Conservation (phyloP, 2,797 vertebrate species). For the Parambassis ranga region DNA sequence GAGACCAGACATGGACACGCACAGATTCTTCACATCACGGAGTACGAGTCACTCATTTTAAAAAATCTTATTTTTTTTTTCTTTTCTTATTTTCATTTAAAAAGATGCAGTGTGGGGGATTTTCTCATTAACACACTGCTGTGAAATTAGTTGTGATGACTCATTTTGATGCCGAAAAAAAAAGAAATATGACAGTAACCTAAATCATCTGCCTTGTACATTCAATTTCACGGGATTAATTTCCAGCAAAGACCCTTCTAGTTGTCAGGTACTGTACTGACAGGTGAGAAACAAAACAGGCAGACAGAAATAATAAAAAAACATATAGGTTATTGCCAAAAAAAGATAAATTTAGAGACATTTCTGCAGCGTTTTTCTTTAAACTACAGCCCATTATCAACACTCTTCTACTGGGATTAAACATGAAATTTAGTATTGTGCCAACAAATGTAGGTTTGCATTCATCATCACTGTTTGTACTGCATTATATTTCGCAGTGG, state of each 20-base stretch:
- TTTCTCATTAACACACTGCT: slow-evolving; percentile 46
- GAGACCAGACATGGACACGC: slow-evolving; percentile 54
- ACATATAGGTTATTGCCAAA: background rate
- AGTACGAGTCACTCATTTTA: slow-evolving; percentile 39
- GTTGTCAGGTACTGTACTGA: slow-evolving; percentile 21
- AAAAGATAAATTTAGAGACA: slow-evolving; percentile 7
- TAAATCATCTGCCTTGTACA: slow-evolving; percentile 46
- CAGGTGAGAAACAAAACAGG: background rate
- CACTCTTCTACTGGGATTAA: slow-evolving; percentile 25
- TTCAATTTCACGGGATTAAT: slow-evolving; percentile 52
- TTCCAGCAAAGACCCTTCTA: slow-evolving; percentile 22
- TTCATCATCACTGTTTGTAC: slow-evolving; percentile 47
- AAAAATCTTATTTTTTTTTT: slow-evolving; percentile 4
- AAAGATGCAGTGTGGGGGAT: slow-evolving; percentile 19
- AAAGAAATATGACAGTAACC: slow-evolving; percentile 10
- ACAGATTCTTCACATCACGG: slow-evolving; percentile 43
- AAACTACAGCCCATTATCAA: slow-evolving; percentile 19
- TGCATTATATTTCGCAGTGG: slow-evolving; percentile 39
- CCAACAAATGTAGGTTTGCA: slow-evolving; percentile 34
- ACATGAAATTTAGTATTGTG: slow-evolving; percentile 42
- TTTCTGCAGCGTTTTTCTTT: slow-evolving; percentile 6
- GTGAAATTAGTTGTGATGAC: slow-evolving; percentile 57
- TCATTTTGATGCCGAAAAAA: slow-evolving; percentile 24
- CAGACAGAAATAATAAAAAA: slow-evolving; percentile 8
- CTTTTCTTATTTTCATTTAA: slow-evolving; percentile 20